Evolutionary conservation across 2,797 vertebrate genomes (phyloP).

Genomic region (Furcifer pardalis): DNA sequence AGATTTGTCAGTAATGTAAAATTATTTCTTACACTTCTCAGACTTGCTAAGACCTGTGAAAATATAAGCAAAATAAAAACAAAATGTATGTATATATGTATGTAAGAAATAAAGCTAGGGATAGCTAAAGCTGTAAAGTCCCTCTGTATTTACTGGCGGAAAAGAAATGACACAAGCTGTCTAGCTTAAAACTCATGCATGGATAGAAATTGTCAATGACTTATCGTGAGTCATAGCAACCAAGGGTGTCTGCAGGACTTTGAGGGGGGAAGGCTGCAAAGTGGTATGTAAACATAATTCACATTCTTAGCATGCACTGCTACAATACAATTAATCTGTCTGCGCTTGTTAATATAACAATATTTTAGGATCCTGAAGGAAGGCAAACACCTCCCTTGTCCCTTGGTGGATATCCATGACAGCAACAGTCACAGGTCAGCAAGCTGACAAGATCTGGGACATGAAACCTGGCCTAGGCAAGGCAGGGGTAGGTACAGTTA

Average conservation of each 20-base stretch:
- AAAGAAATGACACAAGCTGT: not conserved
- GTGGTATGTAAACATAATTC: not conserved
- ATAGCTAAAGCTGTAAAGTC: not conserved
- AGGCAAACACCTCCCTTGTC: too few species aligned
- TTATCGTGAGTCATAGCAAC: too few species aligned
- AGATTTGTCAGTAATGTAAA: conserved; percentile 92
- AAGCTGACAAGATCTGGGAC: not conserved
- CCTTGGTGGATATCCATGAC: too few species aligned
- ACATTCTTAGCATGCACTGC: not conserved
- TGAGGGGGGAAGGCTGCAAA: not conserved
- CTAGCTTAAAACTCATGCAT: not conserved
- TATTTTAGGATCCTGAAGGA: too few species aligned
- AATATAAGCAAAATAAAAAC: conserved; percentile 1
- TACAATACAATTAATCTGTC: too few species aligned
- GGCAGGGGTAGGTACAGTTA: not conserved
- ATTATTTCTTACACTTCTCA: conserved; percentile 93
- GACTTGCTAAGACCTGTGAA: conserved; percentile 90
- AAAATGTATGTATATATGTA: not conserved
- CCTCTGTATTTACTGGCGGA: not conserved
- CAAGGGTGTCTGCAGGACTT: too few species aligned
- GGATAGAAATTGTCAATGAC: not conserved
- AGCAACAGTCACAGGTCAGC: not conserved
- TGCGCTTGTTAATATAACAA: too few species aligned
- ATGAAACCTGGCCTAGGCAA: not conserved
- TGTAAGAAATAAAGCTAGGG: too few species aligned